Evolutionary conservation across 1,140 invertebrate species (phyloP), one percentile per base, ranked within the genome.

Genomic region (Aradophagus sp.): DNA sequence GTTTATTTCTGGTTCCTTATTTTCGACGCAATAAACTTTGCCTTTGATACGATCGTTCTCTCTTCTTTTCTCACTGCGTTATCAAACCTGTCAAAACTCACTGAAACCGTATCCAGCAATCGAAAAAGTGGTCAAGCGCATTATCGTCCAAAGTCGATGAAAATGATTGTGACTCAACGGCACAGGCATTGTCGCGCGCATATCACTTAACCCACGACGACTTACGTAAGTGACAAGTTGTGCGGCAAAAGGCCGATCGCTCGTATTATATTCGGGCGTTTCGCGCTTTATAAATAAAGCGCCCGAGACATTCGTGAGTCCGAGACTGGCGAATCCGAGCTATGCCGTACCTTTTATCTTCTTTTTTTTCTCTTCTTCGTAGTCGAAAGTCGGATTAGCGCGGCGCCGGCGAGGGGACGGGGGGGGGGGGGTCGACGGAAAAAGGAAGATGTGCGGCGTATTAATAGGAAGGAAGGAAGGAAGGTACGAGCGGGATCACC

Each of bases 211-310:
- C 62, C 42, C 56, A 52, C 68, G 61, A 35, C 32, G 39, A 56
- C 55, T 73, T 73, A 73, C 69, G 62, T 67, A 73, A 73, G 27
- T 62, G 52, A 52, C n/a, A n/a, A n/a, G 50, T 52, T 61, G 52
- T 32, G 68, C 61, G 68, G 59, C 39, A 48, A 72, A 61, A 65
- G 36, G 20, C 20, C 35, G 26, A 65, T 65, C 61, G 15, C 55
- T 71, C n/a, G n/a, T n/a, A n/a, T n/a, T 47, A 44, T 52, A 58
- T 48, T 50, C 42, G 23, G 59, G 14, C 12, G 39, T 15, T 67
- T 55, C 34, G 23, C 58, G 32, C 47, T 55, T 61, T 50, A 56
- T 45, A 55, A 61, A 61, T 52, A 67, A 58, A 48, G 16, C 20
- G 17, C 6, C 7, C n/a, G 16, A n/a, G n/a, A n/a, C n/a, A n/a